Percentiles rank a stretch among this genome's conserved stretches.
phyloP scores from a whole-genome alignment of 2,797 vertebrate species.

The Nasua narica region DNA sequence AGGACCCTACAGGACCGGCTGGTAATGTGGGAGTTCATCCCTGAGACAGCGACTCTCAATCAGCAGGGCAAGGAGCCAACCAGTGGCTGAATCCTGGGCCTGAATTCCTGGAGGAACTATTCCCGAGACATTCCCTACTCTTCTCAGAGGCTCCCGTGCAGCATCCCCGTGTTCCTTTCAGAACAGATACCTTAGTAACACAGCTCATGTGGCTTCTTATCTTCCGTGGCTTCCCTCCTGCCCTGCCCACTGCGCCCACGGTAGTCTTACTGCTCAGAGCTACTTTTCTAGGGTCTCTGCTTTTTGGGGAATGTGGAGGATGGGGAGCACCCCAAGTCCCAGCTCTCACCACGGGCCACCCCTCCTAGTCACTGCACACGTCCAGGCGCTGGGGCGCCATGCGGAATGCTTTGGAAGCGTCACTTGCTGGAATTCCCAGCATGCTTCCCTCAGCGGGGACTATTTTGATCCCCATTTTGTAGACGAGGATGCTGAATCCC shows the following conservation, averaged over 20 bases:
- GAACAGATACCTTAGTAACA: neutral
- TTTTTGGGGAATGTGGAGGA: accelerated
- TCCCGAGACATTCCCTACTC: neutral
- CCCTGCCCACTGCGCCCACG: accelerated
- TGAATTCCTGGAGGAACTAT: neutral
- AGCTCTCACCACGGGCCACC: accelerated
- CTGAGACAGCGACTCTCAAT: accelerated
- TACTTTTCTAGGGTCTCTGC: neutral
- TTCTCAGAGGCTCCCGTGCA: neutral
- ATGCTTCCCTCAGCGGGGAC: accelerated
- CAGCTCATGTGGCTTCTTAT: accelerated
- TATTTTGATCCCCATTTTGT: neutral
- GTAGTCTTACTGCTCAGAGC: neutral
- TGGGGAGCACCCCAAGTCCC: neutral
- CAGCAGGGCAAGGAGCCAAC: accelerated
- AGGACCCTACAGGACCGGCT: neutral
- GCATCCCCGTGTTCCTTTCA: neutral
- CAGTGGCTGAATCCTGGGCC: accelerated
- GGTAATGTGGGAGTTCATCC: neutral
- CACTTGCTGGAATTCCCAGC: neutral
- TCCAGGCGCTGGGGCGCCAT: accelerated
- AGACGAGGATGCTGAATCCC: neutral
- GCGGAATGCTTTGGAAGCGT: accelerated
- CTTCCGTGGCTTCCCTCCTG: neutral
- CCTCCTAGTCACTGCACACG: accelerated